A percentile compares a stretch with the other conserved stretches of the same genome.
Conservation (phyloP, 2,113 vertebrate species). For the Clinocottus analis region DNA sequence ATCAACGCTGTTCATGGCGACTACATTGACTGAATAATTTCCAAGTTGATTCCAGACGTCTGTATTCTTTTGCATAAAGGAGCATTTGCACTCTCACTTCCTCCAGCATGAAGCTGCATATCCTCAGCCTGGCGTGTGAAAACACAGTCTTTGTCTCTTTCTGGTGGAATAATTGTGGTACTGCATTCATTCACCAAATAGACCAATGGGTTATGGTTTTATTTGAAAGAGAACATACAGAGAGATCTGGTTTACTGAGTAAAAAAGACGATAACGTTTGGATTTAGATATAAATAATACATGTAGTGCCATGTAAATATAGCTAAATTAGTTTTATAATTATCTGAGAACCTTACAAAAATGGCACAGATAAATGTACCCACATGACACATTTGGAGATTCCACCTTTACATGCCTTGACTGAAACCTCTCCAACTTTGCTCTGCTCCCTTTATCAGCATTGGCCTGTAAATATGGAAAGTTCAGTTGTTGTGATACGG, state of each 20-base stretch:
- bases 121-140: neutral
- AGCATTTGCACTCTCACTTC: too few species aligned
- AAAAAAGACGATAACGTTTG: neutral
- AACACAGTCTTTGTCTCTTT: neutral
- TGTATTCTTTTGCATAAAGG: too few species aligned
- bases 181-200: neutral
- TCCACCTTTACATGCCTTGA: neutral
- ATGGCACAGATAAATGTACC: neutral
- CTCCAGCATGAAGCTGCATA: too few species aligned
- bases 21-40: too few species aligned
- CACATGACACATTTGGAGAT: neutral
- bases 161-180: neutral
- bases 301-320: conserved; percentile 25
- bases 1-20: too few species aligned
- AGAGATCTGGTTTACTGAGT: neutral
- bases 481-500: neutral
- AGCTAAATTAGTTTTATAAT: too few species aligned
- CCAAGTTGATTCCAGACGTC: too few species aligned
- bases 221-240: neutral
- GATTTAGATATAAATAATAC: too few species aligned
- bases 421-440: neutral
- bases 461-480: neutral
- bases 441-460: neutral
- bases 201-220: neutral
- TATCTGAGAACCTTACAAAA: too few species aligned